Evolutionary conservation across 2,888 invertebrate genomes (phyloP), one percentile per base, ranked within the genome.

Genomic region (Nymphalis c-album): DNA sequence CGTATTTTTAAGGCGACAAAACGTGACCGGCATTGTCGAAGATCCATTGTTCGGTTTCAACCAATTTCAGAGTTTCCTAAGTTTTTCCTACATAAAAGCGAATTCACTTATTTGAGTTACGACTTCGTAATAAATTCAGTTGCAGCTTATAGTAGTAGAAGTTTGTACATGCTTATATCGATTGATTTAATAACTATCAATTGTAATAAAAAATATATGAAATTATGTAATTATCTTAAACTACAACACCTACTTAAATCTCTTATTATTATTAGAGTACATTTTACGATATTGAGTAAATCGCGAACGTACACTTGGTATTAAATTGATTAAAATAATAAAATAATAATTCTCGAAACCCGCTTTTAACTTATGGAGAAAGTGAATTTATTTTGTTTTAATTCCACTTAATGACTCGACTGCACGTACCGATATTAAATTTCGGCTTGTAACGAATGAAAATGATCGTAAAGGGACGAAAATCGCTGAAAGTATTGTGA

Each of bases 1-100:
- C 85, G 87, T 86, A 89, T 90, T 91, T 90, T 90, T 90, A 91
- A 90, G 90, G 88, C 87, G 88, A 86, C 84, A 81, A 81, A 79
- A 91, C 91, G 91, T 91, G 91, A 86, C 85, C 81, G 68, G 91
- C 84, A 85, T 90, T 75, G 77, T 74, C 70, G 79, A 85, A 77
- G 71, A 77, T 53, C 83, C 88, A 89, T 90, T 91, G 90, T 91
- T 89, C 86, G 83, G 82, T 85, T 86, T 81, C 82, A 82, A 80
- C 79, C 85, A 84, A 82, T 83, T 83, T 82, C 81, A 82, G 75
- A 78, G 73, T 78, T 80, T 74, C 75, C 77, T 75, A 79, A 79
- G 77, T 83, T 85, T 86, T 83, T 81, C 82, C 78, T 83, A 83
- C 77, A 85, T 82, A 84, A 88, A 87, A 84, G 82, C 76, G 80